Base-by-base conservation (phyloP, 2,113 vertebrate genomes). In the Ammodytes dubius region DNA sequence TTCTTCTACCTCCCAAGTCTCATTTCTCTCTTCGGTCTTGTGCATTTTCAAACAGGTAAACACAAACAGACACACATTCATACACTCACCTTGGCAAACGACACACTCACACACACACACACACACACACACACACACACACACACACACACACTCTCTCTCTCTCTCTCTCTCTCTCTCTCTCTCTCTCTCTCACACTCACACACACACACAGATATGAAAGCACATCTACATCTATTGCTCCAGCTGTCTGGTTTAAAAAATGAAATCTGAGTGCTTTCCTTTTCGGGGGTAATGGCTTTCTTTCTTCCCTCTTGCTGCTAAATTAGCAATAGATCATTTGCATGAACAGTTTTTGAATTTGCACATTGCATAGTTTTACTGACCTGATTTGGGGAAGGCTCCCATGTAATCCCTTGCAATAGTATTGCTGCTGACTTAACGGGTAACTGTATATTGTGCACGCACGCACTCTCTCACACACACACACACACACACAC, bases 1-100 rank as follows among this genome's bases (percentile, higher is more conserved):
- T 84, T 85, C 77, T 47, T 84, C 87, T 73, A 71, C 75, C 72
- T 89, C 76, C 79, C 52, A 39, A 60, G 50, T 84, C 76, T 84
- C 71, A 87, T 87, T 88, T 77, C 80, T 85, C 53, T 6, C 61
- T 74, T 86, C 63, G 40, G 77, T 70, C 53, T 63, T 65, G 43
- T 71, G 54, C 67, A n/a, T 79, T 66, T 64, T 66, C 46, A 75
- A 74, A 81, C 68, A 73, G 43, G 5, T 27, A 63, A 60, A 75
- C 72, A 82, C 0, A 0, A 14, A 12, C 63, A 53, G 7, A 52
- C 17, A 19, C 6, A 2, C 27, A 35, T 57, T 17, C 52, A 68
- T 8, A 54, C 15, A 15, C 0, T 68, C 68, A 52, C 2, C 42
- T 65, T 43, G 60, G 43, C 47, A 79, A 58, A 68, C 39, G 8